Percentiles rank a stretch among this genome's conserved stretches.
phyloP scores from a whole-genome alignment of 2,888 invertebrate genomes.

The Andrena bicolor region DNA sequence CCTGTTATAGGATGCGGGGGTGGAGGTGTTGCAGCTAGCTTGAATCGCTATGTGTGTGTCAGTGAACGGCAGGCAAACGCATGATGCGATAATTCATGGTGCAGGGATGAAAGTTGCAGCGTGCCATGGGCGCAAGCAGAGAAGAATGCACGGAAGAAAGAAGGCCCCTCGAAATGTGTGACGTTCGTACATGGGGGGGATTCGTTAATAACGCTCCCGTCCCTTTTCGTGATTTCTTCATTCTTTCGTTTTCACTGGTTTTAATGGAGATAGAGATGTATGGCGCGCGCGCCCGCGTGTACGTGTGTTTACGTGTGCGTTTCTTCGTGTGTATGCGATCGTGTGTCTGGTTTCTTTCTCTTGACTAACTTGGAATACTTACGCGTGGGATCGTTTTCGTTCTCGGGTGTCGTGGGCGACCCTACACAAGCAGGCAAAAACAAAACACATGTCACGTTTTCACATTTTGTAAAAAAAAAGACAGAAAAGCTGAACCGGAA shows the following conservation, averaged over 20 bases:
- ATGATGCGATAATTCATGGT: conserved; percentile 29
- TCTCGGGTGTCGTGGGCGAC: conserved; percentile 86
- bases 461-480: conserved; percentile 81
- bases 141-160: conserved; percentile 29
- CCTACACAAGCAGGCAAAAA: conserved; percentile 85
- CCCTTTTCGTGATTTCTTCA: background rate
- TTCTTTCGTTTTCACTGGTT: background rate
- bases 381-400: conserved; percentile 86
- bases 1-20: conserved; percentile 53
- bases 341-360: conserved; percentile 42
- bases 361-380: conserved; percentile 81
- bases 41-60: conserved; percentile 21
- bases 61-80: conserved; percentile 16
- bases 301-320: conserved; percentile 1
- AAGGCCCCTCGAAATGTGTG: conserved; percentile 23
- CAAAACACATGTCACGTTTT: conserved; percentile 84
- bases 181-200: conserved; percentile 15
- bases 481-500: conserved; percentile 81
- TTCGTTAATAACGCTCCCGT: conserved; percentile 40
- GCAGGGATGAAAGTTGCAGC: conserved; percentile 38
- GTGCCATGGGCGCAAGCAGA: conserved; percentile 37
- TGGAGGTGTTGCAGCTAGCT: conserved; percentile 19
- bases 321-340: background rate
- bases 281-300: conserved; percentile 5
- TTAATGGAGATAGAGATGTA: conserved; percentile 1